Evolutionary conservation across 2,113 vertebrate genomes (phyloP).

Genomic region (Scatophagus argus): DNA sequence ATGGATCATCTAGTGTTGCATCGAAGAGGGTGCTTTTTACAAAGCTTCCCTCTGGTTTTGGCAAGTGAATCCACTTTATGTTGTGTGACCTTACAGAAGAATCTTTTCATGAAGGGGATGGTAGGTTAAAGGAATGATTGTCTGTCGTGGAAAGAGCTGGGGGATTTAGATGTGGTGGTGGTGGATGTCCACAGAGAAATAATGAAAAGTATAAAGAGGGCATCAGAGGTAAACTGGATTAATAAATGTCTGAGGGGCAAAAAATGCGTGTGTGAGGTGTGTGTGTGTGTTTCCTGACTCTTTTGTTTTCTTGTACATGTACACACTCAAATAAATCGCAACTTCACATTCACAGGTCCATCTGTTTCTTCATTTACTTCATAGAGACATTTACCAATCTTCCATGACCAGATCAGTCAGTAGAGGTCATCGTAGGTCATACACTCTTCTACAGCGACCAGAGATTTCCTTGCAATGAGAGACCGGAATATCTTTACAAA

Average conservation of each 20-base stretch:
- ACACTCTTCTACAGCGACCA: background rate
- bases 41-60: background rate
- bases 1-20: background rate
- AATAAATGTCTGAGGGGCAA: conserved; percentile 20
- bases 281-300: background rate
- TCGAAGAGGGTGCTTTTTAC: background rate
- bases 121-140: conserved; percentile 31
- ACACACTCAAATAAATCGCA: background rate
- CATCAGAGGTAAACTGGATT: conserved; percentile 4
- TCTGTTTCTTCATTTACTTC: background rate
- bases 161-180: background rate
- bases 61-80: background rate
- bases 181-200: conserved; percentile 12
- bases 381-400: background rate
- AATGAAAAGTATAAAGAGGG: conserved; percentile 27
- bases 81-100: background rate
- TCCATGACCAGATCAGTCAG: background rate
- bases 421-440: background rate
- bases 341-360: background rate
- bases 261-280: background rate
- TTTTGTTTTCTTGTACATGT: background rate
- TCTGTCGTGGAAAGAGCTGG: background rate
- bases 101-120: background rate
- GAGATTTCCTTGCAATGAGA: background rate
- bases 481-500: background rate